Base-by-base conservation (phyloP, 1,140 invertebrate species). In the Papilio machaon region DNA sequence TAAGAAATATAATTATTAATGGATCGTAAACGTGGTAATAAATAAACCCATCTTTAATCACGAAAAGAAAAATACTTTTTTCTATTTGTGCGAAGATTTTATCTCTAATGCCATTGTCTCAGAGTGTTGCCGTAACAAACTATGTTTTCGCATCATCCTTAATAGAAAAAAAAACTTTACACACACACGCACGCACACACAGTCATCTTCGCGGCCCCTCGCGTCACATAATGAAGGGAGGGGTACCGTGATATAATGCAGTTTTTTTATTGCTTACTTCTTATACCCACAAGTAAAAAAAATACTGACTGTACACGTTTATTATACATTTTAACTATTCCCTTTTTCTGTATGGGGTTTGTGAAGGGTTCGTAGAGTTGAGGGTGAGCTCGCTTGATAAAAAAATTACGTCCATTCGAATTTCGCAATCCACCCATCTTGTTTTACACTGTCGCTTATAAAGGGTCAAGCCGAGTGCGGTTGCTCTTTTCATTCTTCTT, bases 221-320 rank as follows among this genome's bases (percentile, higher is more conserved):
- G 84, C 86, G 89, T 87, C 90, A 90, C 85, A 88, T 92, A 93
- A 93, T 90, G 89, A 91, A 87, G 89, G 93, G 93, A 92, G 91
- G 76, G 91, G 89, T 86, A 87, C 85, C 79, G 88, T 94, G 92
- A 94, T 94, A 94, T 94, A 94, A 94, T 94, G 93, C 91, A 92
- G 85, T 94, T 94, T 94, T 94, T 94, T 94, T 94, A 93, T 93
- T 93, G 90, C 93, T 87, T 85, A 86, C 92, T 93, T 90, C 89
- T 92, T 89, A 90, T 92, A 93, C 92, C 93, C 92, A 91, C 91
- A 92, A 90, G 88, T 87, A 91, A 94, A 94, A 89, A 89, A 94
- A 93, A 94, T 87, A 90, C 88, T 86, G 82, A 86, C 88, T 91
- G 87, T 83, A 88, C 83, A 83, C 91, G 89, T 84, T 85, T 85